Conservation (phyloP, 2,113 vertebrate genomes). For the Ctenodactylus gundi region DNA sequence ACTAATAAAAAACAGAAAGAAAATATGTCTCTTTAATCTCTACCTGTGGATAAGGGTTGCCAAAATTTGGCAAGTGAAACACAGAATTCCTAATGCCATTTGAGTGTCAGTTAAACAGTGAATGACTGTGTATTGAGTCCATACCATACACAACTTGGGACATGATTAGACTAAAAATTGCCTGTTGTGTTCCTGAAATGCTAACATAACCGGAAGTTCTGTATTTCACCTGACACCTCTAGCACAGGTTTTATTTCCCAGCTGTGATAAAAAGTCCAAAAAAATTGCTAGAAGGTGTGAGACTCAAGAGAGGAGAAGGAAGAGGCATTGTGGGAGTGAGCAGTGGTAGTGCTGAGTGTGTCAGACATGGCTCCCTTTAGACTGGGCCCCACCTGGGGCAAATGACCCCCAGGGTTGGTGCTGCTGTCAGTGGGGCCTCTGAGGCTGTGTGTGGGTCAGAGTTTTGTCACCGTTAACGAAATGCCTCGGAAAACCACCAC, state of each 20-base stretch:
- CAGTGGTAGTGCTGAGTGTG: neutral
- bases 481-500: neutral
- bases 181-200: neutral
- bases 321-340: neutral
- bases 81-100: neutral
- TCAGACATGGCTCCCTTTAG: neutral
- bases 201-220: neutral
- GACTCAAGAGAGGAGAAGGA: neutral
- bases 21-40: neutral
- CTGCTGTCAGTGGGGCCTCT: neutral
- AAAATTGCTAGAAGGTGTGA: neutral
- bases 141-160: neutral
- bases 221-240: neutral
- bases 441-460: neutral
- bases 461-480: neutral
- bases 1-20: too few species aligned
- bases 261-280: neutral
- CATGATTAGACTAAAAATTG: neutral
- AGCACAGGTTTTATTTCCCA: neutral
- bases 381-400: neutral
- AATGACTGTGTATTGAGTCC: neutral
- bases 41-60: neutral
- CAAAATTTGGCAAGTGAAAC: conserved; percentile 3
- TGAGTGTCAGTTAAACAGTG: neutral
- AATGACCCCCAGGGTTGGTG: neutral